Percentiles rank a stretch among this genome's conserved stretches.
Evolutionary conservation across 2,113 vertebrate species (phyloP).

Genomic region (Corythornis vintsioides): DNA sequence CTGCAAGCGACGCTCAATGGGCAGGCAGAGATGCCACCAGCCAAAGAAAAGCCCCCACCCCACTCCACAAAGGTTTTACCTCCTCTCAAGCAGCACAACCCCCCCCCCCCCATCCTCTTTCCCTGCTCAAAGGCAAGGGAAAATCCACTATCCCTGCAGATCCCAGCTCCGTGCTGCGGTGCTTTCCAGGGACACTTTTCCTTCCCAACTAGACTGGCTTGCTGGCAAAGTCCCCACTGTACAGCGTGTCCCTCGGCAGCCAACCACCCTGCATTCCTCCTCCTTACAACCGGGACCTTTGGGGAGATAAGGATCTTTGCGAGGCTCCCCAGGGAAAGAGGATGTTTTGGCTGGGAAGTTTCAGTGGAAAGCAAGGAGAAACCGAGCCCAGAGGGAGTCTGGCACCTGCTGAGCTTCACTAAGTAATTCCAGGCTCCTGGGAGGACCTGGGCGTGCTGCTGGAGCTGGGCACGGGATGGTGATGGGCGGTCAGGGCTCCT

Average conservation of each 20-base stretch:
- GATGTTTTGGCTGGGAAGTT: conserved; percentile 29
- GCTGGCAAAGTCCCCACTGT: conserved; percentile 19
- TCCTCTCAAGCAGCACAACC: not conserved
- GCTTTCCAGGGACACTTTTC: conserved; percentile 43
- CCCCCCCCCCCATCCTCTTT: not conserved
- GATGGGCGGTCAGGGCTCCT: not conserved
- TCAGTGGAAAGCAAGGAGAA: not conserved
- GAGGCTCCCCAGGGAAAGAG: not conserved
- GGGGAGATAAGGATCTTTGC: not conserved
- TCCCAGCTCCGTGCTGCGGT: not conserved
- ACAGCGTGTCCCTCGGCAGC: conserved; percentile 41
- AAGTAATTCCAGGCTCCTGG: conserved; percentile 6
- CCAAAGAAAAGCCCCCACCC: fast-evolving
- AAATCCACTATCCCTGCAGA: not conserved
- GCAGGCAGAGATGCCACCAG: not conserved
- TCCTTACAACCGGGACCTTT: not conserved
- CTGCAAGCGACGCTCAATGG: fast-evolving
- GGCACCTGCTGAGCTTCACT: conserved; percentile 33
- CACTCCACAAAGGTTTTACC: not conserved
- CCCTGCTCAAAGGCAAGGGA: not conserved
- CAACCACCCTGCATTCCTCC: not conserved
- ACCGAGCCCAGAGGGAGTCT: not conserved
- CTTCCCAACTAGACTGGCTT: not conserved
- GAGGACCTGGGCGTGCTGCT: not conserved
- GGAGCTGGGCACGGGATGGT: not conserved